phyloP scores from a whole-genome alignment of 2,888 invertebrate species.

The Entomobrya multifasciata region DNA sequence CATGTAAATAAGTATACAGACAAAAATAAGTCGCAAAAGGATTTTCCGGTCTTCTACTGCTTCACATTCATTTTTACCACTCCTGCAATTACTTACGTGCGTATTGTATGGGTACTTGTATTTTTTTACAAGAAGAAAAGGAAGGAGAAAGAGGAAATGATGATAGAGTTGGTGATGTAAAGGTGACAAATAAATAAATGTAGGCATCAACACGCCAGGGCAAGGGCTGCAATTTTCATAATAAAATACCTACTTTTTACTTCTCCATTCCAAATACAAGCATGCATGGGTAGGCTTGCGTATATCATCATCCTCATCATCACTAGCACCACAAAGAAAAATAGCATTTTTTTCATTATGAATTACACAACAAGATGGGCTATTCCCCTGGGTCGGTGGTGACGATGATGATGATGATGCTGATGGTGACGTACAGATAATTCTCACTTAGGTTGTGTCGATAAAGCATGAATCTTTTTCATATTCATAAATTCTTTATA shows the following conservation, averaged over 20 bases:
- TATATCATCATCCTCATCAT: too few relatives aligned
- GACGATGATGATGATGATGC: not conserved
- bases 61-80: not conserved
- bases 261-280: not conserved
- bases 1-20: slow-evolving; percentile 23
- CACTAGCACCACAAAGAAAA: slow-evolving; percentile 1
- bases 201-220: not conserved
- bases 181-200: slow-evolving; percentile 64
- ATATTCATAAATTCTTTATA: slow-evolving; percentile 29
- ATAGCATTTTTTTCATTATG: slow-evolving; percentile 41
- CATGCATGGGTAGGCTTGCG: not conserved
- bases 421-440: slow-evolving; percentile 33
- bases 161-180: slow-evolving; percentile 67
- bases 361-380: slow-evolving; percentile 52
- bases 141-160: slow-evolving; percentile 62
- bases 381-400: slow-evolving; percentile 45
- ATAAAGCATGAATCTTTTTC: slow-evolving; percentile 2
- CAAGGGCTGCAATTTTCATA: slow-evolving; percentile 29
- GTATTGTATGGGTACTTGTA: not conserved
- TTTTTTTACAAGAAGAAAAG: not conserved
- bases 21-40: slow-evolving; percentile 28
- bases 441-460: slow-evolving; percentile 9
- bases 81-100: not conserved
- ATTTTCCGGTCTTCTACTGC: slow-evolving; percentile 34
- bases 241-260: not conserved